These are phyloP conservation scores for Echeneis naucrates DNA, from an alignment of 2,797 vertebrate species.

Conservation along the genomic window DNA sequence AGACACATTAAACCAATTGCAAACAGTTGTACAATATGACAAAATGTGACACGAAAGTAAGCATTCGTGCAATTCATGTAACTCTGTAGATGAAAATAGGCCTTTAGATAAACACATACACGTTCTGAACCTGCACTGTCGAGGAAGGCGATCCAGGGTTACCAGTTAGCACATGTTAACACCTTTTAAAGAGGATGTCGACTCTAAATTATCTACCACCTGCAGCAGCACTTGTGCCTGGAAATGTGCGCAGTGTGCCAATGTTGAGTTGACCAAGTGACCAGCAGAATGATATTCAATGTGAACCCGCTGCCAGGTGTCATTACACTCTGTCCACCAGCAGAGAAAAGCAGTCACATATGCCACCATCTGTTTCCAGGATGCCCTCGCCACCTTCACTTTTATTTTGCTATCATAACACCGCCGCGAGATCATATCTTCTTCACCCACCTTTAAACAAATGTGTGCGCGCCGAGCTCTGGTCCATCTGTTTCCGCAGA, in stretches of 20 bases:
- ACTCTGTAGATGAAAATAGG: not conserved
- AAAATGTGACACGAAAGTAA: not conserved
- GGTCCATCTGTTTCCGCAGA: constrained; percentile 18
- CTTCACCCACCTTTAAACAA: constrained; percentile 1
- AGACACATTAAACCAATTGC: not conserved
- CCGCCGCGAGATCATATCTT: not conserved
- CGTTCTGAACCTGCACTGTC: not conserved
- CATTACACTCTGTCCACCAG: constrained; percentile 48
- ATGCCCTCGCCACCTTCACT: constrained; percentile 30
- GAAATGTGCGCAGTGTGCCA: constrained; percentile 38
- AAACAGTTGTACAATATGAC: not conserved
- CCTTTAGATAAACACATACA: not conserved
- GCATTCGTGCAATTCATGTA: not conserved
- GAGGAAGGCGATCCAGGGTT: constrained; percentile 41
- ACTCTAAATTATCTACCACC: constrained; percentile 49
- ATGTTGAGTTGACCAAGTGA: constrained; percentile 72
- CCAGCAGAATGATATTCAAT: constrained; percentile 59
- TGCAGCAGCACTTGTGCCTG: constrained; percentile 25
- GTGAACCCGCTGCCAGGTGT: constrained; percentile 63
- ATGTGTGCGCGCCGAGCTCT: not conserved
- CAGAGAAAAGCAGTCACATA: constrained; percentile 49
- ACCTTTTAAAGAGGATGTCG: constrained; percentile 54
- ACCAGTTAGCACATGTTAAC: constrained; percentile 52
- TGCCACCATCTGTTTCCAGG: constrained; percentile 50
- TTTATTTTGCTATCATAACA: constrained; percentile 37